Evolutionary conservation across 2,797 vertebrate species (phyloP).

Genomic region (Acanthiza pusilla): DNA sequence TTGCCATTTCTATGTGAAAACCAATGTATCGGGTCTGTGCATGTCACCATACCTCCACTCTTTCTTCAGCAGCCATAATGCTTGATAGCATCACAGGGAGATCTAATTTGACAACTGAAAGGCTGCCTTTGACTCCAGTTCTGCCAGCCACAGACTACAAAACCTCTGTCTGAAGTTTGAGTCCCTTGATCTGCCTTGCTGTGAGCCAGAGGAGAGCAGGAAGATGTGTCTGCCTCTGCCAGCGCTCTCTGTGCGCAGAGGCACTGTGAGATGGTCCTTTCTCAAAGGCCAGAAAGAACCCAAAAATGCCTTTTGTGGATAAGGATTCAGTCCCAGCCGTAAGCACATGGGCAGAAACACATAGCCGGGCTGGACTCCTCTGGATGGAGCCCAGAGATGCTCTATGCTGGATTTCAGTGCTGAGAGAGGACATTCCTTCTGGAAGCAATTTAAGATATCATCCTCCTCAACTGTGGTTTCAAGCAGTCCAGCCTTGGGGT

Average conservation of each 20-base stretch:
- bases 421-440: not conserved
- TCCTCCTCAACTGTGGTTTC: not conserved
- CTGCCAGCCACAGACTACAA: not conserved
- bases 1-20: not conserved
- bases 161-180: not conserved
- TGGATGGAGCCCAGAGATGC: not conserved
- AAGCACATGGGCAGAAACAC: not conserved
- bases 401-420: not conserved
- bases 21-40: fast-evolving
- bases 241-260: not conserved
- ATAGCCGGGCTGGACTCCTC: not conserved
- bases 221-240: not conserved
- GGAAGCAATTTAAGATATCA: not conserved
- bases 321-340: not conserved
- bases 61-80: not conserved
- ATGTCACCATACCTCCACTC: not conserved
- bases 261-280: not conserved
- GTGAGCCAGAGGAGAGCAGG: not conserved
- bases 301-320: not conserved
- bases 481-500: not conserved
- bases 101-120: not conserved
- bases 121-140: not conserved
- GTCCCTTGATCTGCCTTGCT: not conserved
- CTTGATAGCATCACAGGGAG: not conserved
- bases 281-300: not conserved